phyloP scores from a whole-genome alignment of 2,797 vertebrate species.

The Uromys caudimaculatus region DNA sequence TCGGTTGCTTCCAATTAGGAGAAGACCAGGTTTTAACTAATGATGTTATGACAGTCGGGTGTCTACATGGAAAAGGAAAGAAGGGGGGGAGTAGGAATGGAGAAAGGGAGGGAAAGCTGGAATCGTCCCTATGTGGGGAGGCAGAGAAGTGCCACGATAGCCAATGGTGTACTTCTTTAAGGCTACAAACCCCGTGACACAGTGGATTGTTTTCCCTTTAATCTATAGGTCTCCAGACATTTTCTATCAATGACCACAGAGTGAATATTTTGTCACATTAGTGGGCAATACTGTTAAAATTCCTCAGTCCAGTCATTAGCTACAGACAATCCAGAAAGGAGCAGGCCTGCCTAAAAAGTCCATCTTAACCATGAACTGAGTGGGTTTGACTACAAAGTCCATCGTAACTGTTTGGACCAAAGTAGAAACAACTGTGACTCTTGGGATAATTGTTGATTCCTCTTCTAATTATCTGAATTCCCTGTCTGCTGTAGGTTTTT shows the following conservation, averaged over 20 bases:
- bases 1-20: neutral
- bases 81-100: too few species aligned
- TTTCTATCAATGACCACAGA: neutral
- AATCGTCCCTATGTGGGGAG: neutral
- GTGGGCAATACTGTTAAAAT: neutral
- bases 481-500: constrained; percentile 42
- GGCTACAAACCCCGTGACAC: neutral
- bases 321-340: neutral
- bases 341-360: too few species aligned
- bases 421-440: neutral
- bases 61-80: neutral
- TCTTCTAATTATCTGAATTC: neutral
- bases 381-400: neutral
- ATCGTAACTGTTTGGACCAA: neutral
- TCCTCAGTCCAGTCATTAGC: neutral
- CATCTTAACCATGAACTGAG: too few species aligned
- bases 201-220: constrained; percentile 9
- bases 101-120: neutral
- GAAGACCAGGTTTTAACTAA: neutral
- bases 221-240: neutral
- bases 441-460: neutral
- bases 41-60: neutral
- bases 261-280: neutral
- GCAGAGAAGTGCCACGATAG: neutral
- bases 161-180: neutral